Conservation (phyloP, 2,888 invertebrate species). For the Callinectes sapidus region DNA sequence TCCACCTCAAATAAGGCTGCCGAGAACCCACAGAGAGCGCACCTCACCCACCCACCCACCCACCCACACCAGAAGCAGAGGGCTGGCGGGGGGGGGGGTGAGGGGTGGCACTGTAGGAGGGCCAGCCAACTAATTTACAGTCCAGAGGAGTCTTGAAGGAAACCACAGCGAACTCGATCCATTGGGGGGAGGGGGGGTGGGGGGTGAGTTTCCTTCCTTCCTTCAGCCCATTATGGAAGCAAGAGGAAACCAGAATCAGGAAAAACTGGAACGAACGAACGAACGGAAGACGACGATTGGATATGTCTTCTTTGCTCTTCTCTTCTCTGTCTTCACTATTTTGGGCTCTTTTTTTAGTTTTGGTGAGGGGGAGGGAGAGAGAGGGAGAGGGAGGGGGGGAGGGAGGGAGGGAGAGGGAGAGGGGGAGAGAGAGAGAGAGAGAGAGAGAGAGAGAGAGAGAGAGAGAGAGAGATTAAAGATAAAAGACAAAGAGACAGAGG, state of each 20-base stretch:
- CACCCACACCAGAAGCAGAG: background rate
- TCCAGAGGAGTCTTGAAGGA: slow-evolving; percentile 3
- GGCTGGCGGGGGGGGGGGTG: background rate
- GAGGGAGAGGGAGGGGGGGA: background rate
- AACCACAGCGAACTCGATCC: slow-evolving; percentile 8
- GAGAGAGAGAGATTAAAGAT: too few relatives aligned
- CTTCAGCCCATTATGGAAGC: slow-evolving; percentile 17
- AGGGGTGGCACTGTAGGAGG: background rate
- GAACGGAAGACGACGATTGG: too few relatives aligned
- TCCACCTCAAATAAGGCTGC: background rate
- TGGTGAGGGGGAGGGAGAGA: background rate
- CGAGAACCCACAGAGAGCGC: background rate
- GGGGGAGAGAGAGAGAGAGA: background rate
- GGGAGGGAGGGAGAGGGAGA: background rate
- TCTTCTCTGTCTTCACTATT: background rate
- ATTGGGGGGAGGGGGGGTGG: too few relatives aligned
- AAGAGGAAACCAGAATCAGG: background rate
- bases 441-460: too few relatives aligned
- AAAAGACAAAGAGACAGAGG: too few relatives aligned
- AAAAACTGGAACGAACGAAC: slow-evolving; percentile 14
- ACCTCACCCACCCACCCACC: too few relatives aligned
- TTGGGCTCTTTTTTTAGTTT: too few relatives aligned
- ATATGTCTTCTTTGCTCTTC: background rate
- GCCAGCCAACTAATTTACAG: slow-evolving; percentile 18
- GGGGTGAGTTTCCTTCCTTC: background rate